phyloP scores from a whole-genome alignment of 1,140 invertebrate genomes.

The Meloidogyne exigua region DNA sequence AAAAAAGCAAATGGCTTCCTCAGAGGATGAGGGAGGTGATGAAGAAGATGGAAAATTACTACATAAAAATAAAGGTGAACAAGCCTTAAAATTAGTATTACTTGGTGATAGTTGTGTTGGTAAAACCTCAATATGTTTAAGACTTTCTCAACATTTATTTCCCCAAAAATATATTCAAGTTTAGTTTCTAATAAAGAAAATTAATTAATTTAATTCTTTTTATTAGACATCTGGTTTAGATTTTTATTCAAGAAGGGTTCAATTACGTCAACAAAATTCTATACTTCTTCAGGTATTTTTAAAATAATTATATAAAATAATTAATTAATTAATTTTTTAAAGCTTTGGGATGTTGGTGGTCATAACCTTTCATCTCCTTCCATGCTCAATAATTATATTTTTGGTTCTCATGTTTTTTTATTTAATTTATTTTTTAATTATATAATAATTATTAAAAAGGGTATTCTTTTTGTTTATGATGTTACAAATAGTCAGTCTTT shows the following conservation, averaged over 20 bases:
- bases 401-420: constrained; percentile 13
- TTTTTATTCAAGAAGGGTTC: constrained; percentile 74
- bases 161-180: constrained; percentile 71
- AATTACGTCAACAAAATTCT: constrained; percentile 69
- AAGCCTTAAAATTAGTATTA: constrained; percentile 77
- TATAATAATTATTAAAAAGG: constrained; percentile 11
- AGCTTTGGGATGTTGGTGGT: constrained; percentile 82
- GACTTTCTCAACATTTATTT: constrained; percentile 76
- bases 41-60: constrained; percentile 69
- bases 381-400: constrained; percentile 70
- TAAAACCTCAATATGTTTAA: constrained; percentile 74
- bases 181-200: background rate
- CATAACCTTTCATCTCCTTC: constrained; percentile 75
- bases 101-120: constrained; percentile 78
- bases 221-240: constrained; percentile 76
- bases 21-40: constrained; percentile 22
- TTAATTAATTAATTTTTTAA: constrained; percentile 48
- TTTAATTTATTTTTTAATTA: background rate
- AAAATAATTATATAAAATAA: background rate
- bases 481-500: constrained; percentile 80
- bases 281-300: constrained; percentile 63
- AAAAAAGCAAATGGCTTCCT: background rate
- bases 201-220: constrained; percentile 18
- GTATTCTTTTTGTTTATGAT: constrained; percentile 79
- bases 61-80: constrained; percentile 68